Evolutionary conservation across 1,140 invertebrate species (phyloP), one percentile per base, ranked within the genome.

Genomic region (Drosophila yakuba): DNA sequence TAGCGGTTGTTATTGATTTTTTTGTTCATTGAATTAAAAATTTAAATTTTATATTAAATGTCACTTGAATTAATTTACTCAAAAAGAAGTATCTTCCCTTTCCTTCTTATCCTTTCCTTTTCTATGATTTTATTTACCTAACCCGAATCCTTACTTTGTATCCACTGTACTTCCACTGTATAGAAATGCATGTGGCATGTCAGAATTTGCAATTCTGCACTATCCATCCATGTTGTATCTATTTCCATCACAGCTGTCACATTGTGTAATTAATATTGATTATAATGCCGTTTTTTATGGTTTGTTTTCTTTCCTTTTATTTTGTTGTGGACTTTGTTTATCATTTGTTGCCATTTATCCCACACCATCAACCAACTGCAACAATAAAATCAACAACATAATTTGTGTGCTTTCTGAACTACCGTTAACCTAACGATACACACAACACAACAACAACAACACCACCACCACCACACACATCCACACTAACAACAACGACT

Each of bases 361-460:
- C 68, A 63, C 71, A 58, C 51, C 71, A 72, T 52, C 48, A 51
- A 51, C 74, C 74, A 52, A 66, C 61, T 43, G 62, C 72, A 62
- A 76, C 77, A 54, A 68, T 64, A 68, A 68, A 60, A 36, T 57
- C 69, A 58, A 64, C 74, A 57, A 82, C 44, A 55, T 77, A 52
- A 58, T 57, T 68, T 81, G 82, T 89, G 78, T 89, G 79, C 75
- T 78, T 85, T 81, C 74, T 84, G 80, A 85, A 85, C 80, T 84
- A 85, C 80, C 84, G 83, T 82, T 84, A 88, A 83, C 75, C 66
- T 71, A 74, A 82, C 64, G 54, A 78, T 25, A 86, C 52, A 85
- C 55, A 44, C 43, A 56, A 64, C 44, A 63, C 41, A 55, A 20
- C 20, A 20, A 20, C 20, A 15, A 50, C 17, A 36, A 43, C 45